These are phyloP conservation scores for Hemicrepidius hirtus DNA, from an alignment of 2,888 invertebrate genomes.

Conservation along the genomic window DNA sequence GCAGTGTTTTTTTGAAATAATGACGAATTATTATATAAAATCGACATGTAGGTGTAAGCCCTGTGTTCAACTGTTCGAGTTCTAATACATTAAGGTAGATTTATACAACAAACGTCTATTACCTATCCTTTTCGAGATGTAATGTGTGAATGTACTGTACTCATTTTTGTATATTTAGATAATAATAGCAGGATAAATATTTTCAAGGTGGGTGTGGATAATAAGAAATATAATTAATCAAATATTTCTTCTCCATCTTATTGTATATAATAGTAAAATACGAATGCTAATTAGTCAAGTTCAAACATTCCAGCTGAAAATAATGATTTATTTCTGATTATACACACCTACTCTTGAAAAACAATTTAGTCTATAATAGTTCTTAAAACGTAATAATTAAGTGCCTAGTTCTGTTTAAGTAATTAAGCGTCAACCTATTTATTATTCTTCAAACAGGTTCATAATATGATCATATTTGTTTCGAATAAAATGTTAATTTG, in stretches of 20 bases:
- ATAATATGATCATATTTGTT: constrained; percentile 2
- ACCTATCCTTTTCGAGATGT: neutral
- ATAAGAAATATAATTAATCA: too few relatives aligned
- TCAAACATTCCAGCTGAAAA: too few relatives aligned
- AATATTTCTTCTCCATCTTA: too few relatives aligned
- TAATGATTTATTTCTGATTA: too few relatives aligned
- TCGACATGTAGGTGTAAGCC: neutral
- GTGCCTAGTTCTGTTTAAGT: constrained; percentile 35
- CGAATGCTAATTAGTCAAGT: too few relatives aligned
- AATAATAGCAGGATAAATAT: neutral
- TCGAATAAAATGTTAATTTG: constrained; percentile 27
- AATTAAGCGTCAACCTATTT: constrained; percentile 34
- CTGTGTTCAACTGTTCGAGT: constrained; percentile 22
- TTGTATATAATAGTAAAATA: too few relatives aligned
- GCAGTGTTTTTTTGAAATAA: constrained; percentile 52
- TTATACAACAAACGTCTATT: constrained; percentile 20
- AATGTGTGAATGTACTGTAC: too few relatives aligned
- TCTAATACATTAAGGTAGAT: neutral
- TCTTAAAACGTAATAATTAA: constrained; percentile 31
- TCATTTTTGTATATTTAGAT: constrained; percentile 18
- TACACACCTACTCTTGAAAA: too few relatives aligned
- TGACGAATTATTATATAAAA: constrained; percentile 43
- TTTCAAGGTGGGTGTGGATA: too few relatives aligned
- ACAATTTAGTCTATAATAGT: neutral
- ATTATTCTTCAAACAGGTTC: constrained; percentile 19